phyloP scores from a whole-genome alignment of 2,888 invertebrate genomes.

The Watsonalla cultraria region DNA sequence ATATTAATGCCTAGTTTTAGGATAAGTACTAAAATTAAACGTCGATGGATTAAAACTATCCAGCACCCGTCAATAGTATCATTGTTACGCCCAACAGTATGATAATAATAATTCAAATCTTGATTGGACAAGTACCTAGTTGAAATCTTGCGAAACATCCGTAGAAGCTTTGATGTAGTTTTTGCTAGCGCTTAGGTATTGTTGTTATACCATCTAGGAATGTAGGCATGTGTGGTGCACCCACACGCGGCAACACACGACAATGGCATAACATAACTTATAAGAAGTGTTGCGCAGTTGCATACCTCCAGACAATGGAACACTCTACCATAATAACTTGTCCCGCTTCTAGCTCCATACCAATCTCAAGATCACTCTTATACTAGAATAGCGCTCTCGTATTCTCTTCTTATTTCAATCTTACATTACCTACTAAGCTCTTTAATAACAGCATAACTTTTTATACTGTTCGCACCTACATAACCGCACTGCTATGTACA shows the following conservation, averaged over 20 bases:
- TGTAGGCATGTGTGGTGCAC: slow-evolving; percentile 36
- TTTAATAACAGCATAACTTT: slow-evolving; percentile 23
- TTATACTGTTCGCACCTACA: slow-evolving; percentile 25
- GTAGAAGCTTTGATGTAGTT: neutral
- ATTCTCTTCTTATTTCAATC: slow-evolving; percentile 38
- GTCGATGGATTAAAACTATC: too few species aligned
- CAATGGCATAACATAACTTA: slow-evolving; percentile 42
- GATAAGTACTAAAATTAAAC: too few species aligned
- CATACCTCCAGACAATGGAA: slow-evolving; percentile 59
- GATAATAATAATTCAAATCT: too few species aligned
- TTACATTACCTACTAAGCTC: slow-evolving; percentile 12
- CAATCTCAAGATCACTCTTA: slow-evolving; percentile 44
- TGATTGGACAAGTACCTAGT: neutral
- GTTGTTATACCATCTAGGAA: slow-evolving; percentile 21
- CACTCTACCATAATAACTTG: slow-evolving; percentile 46
- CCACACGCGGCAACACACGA: slow-evolving; percentile 47
- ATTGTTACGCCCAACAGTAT: too few species aligned
- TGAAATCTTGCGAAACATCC: neutral
- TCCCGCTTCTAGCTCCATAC: slow-evolving; percentile 37
- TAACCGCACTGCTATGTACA: slow-evolving; percentile 18
- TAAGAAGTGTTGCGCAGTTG: slow-evolving; percentile 60
- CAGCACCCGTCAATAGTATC: too few species aligned
- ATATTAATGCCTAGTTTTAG: too few species aligned
- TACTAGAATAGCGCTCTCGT: slow-evolving; percentile 44
- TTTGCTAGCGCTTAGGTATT: slow-evolving; percentile 12